Evolutionary conservation across 2,888 invertebrate species (phyloP).

Genomic region (Parapristionchus giblindavisi): DNA sequence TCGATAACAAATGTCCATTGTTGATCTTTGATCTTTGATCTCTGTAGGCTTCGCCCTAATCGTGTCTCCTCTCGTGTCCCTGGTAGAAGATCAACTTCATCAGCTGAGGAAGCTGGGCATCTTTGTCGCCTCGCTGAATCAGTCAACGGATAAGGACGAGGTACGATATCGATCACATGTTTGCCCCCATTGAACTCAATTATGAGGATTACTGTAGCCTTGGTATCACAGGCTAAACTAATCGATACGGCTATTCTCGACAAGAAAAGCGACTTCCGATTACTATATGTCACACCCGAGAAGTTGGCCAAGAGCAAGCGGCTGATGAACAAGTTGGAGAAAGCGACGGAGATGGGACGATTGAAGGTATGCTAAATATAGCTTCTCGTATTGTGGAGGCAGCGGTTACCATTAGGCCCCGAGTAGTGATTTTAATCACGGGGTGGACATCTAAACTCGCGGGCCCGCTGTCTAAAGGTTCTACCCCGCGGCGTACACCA

Average conservation of each 20-base stretch:
- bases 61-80: constrained; percentile 90
- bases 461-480: no score
- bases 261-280: constrained; percentile 75
- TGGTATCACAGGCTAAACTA: constrained; percentile 46
- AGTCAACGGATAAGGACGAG: constrained; percentile 77
- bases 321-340: constrained; percentile 74
- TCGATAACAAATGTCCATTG: no score
- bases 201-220: not conserved
- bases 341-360: constrained; percentile 48
- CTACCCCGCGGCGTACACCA: no score
- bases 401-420: no score
- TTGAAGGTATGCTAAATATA: no score
- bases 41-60: constrained; percentile 85
- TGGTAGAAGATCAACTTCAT: constrained; percentile 94
- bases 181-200: not conserved
- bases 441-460: no score
- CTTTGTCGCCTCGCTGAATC: constrained; percentile 79
- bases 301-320: constrained; percentile 84
- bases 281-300: constrained; percentile 91
- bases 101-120: constrained; percentile 77
- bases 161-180: no score
- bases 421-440: no score
- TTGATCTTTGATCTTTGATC: no score
- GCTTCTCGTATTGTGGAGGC: not conserved
- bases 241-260: constrained; percentile 59